These are phyloP conservation scores for Doryteuthis pealeii DNA, from an alignment of 1,140 invertebrate genomes.

Conservation along the genomic window DNA sequence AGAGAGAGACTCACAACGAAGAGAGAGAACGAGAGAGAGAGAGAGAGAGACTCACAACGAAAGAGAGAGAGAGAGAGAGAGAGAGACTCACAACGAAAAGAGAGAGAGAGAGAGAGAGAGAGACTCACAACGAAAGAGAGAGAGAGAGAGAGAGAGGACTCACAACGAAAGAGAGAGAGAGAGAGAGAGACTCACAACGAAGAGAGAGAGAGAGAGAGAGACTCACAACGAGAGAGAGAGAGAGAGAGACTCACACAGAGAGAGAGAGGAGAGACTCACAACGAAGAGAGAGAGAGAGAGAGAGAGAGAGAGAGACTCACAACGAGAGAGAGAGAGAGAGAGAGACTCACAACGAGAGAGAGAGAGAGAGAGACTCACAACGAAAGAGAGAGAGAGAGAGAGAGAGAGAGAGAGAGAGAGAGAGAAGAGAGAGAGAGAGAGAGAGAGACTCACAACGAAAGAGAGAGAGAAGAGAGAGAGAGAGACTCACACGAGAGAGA, in stretches of 20 bases:
- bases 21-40: too few species aligned
- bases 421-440: neutral
- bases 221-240: too few species aligned
- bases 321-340: too few species aligned
- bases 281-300: neutral
- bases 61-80: neutral
- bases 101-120: neutral
- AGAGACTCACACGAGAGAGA: too few species aligned
- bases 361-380: too few species aligned
- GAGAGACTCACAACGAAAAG: neutral
- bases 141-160: slow-evolving; percentile 6
- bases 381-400: neutral
- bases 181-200: too few species aligned
- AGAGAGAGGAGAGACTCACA: neutral
- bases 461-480: neutral
- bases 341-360: too few species aligned
- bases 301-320: neutral
- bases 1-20: too few species aligned
- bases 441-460: too few species aligned
- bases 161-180: neutral
- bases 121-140: neutral
- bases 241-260: neutral
- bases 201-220: too few species aligned
- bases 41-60: neutral
- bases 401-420: neutral